Base-by-base conservation (phyloP, 2,797 vertebrate species). In the Remorina albescens region DNA sequence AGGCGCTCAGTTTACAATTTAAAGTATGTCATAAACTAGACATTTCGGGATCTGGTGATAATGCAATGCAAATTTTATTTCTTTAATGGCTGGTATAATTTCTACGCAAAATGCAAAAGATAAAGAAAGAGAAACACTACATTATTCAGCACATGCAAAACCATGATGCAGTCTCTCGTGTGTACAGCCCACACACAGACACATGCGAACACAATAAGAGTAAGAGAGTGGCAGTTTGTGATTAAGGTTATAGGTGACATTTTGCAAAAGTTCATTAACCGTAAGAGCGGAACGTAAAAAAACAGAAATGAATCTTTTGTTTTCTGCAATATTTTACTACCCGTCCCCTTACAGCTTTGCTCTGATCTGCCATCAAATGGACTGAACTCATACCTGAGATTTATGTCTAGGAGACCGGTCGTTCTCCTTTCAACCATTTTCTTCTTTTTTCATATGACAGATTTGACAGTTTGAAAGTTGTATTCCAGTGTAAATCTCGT, bases 281-380 rank as follows among this genome's bases (percentile, higher is more conserved):
- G 28, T 28, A 28, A 68, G 41, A 73, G 25, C 19, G 51, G 56
- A 71, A 76, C 57, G 34, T 60, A 30, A 71, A 71, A 71, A 50
- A 21, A 59, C 28, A 72, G 64, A 73, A 62, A 36, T 19, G 34
- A 28, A 53, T 23, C 57, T 67, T 60, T 66, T 0, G 2, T 76
- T 69, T 58, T 55, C 25, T 41, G n/a, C 23, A 64, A 21, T 50
- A 61, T 41, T 67, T 76, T 70, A 57, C 63, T 51, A 60, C 32
- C 70, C 54, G 56, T 58, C 72, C 70, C 16, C 21, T 46, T 63
- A 66, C 61, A 63, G 21, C 55, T 36, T 56, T 10, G n/a, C 67
- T 82, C 51, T 78, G 39, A 74, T 72, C 68, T 67, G 57, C 41
- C 41, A 74, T 68, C 60, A 63, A 75, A 77, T 60, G 58, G 23